Percentiles rank a stretch among this genome's conserved stretches.
phyloP scores from a whole-genome alignment of 30 jellyfish, hydroid and myxozoan species.

The Phacellophora camtschatica region DNA sequence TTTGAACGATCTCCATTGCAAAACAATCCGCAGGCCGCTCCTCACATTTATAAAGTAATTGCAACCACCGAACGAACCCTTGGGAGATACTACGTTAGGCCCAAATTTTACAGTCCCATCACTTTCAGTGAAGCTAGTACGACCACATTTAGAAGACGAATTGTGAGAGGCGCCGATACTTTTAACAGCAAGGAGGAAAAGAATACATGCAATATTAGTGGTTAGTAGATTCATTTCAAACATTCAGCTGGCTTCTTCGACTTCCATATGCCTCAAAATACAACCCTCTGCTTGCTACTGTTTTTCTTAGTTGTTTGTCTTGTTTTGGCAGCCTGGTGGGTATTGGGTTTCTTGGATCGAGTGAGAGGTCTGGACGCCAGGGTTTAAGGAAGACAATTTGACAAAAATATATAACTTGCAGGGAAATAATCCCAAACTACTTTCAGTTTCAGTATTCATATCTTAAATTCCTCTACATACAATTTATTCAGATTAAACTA shows the following conservation, averaged over 20 bases:
- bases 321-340: no score
- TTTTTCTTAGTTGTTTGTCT: no score
- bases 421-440: not conserved
- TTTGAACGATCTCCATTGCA: slow-evolving; percentile 28
- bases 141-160: slow-evolving; percentile 17
- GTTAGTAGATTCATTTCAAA: no score
- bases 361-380: no score
- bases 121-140: not conserved
- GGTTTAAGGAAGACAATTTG: no score
- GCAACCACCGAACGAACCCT: slow-evolving; percentile 25
- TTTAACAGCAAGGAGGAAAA: not conserved
- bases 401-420: no score
- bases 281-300: no score
- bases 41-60: slow-evolving; percentile 11
- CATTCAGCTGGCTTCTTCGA: no score
- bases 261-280: no score
- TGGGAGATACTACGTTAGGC: not conserved
- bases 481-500: no score
- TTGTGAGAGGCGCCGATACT: not conserved
- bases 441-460: not conserved
- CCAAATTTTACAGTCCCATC: slow-evolving; percentile 5
- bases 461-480: not conserved
- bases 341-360: no score
- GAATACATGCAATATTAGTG: not conserved
- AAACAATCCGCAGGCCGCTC: slow-evolving; percentile 27